A percentile compares a stretch with the other conserved stretches of the same genome.
Conservation (phyloP, 2,888 invertebrate species). For the Ophonus ardosiacus region DNA sequence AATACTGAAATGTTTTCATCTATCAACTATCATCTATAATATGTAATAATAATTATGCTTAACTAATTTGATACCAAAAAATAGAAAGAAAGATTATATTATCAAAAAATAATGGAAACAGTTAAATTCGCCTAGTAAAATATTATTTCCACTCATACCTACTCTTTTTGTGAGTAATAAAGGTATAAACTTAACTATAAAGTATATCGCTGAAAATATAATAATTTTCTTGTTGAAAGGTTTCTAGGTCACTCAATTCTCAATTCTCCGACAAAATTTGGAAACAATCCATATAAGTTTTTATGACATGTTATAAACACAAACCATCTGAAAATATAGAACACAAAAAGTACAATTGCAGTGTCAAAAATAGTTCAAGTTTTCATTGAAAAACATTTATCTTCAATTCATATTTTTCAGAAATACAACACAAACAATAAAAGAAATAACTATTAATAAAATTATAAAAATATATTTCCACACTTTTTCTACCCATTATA, state of each 20-base stretch:
- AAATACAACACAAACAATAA: not conserved
- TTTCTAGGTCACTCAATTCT: constrained; percentile 21
- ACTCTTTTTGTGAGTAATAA: not conserved
- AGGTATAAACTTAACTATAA: not conserved
- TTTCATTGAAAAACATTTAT: constrained; percentile 4
- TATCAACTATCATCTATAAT: no score
- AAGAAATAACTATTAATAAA: not conserved
- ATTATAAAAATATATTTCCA: no score
- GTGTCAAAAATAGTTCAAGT: not conserved
- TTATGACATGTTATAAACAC: constrained; percentile 20
- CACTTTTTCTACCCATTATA: no score
- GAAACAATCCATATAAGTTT: constrained; percentile 30
- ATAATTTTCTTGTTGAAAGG: constrained; percentile 11
- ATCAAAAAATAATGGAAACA: no score
- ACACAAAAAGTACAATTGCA: not conserved
- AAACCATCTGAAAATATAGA: not conserved
- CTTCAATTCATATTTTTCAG: not conserved
- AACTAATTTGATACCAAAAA: no score
- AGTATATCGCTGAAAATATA: not conserved
- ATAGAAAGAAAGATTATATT: no score
- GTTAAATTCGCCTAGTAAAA: not conserved
- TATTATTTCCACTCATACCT: not conserved
- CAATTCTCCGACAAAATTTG: constrained; percentile 16
- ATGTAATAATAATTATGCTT: no score
- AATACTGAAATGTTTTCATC: no score